These are phyloP conservation scores for Leptinotarsa haldemani DNA, from an alignment of 2,888 invertebrate species.

Conservation along the genomic window DNA sequence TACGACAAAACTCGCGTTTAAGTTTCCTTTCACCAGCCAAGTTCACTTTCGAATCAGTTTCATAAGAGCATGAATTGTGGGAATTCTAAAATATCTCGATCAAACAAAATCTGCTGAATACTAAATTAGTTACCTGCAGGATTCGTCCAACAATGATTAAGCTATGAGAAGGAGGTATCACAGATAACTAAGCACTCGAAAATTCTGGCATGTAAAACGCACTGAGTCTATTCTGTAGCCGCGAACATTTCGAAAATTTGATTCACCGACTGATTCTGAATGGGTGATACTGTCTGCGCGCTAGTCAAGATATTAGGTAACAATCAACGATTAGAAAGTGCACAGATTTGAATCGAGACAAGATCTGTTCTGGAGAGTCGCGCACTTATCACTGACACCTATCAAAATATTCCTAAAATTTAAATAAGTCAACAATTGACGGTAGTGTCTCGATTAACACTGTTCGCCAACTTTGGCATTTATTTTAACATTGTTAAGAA, in stretches of 20 bases:
- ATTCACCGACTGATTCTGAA: background rate
- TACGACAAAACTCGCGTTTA: slow-evolving; percentile 30
- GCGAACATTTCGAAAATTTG: slow-evolving; percentile 14
- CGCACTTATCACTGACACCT: slow-evolving; percentile 41
- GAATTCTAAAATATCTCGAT: slow-evolving; percentile 22
- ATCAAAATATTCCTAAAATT: slow-evolving; percentile 40
- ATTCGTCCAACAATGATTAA: slow-evolving; percentile 37
- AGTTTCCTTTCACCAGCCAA: slow-evolving; percentile 47
- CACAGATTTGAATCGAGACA: slow-evolving; percentile 30
- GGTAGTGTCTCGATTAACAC: slow-evolving; percentile 46
- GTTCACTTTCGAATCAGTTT: slow-evolving; percentile 48
- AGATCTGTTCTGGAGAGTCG: slow-evolving; percentile 18
- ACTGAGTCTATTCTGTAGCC: slow-evolving; percentile 15
- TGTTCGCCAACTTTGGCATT: slow-evolving; percentile 47
- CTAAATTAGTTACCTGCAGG: slow-evolving; percentile 32
- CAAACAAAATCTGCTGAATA: slow-evolving; percentile 13
- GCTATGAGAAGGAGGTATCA: slow-evolving; percentile 36
- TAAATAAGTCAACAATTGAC: slow-evolving; percentile 40
- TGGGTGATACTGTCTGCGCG: slow-evolving; percentile 3
- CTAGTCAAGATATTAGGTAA: slow-evolving; percentile 37
- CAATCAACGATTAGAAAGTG: slow-evolving; percentile 46
- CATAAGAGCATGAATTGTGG: slow-evolving; percentile 32
- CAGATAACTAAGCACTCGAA: slow-evolving; percentile 43
- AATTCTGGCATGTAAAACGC: slow-evolving; percentile 26
- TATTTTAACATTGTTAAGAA: slow-evolving; percentile 46